These are phyloP conservation scores for Cheilosia pagana DNA, from an alignment of 2,888 invertebrate genomes.

Conservation along the genomic window DNA sequence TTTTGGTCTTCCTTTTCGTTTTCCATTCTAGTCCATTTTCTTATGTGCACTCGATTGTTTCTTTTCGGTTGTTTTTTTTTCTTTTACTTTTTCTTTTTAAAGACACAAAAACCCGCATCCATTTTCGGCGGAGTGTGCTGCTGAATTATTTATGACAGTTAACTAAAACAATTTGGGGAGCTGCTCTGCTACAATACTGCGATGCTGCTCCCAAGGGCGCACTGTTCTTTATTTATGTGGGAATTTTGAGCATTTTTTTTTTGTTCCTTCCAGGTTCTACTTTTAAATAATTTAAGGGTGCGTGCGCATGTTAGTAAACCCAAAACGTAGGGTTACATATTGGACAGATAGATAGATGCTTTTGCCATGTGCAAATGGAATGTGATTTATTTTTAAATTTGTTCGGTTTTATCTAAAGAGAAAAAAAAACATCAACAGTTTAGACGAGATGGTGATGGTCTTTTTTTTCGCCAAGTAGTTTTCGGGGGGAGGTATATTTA, in stretches of 20 bases:
- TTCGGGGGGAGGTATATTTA: constrained; percentile 34
- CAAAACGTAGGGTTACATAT: not conserved
- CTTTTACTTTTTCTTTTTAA: constrained; percentile 3
- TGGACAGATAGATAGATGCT: constrained; percentile 22
- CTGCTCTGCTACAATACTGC: constrained; percentile 19
- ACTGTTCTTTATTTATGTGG: constrained; percentile 63
- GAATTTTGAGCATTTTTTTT: constrained; percentile 26
- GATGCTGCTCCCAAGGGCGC: constrained; percentile 50
- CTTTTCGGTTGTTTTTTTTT: constrained; percentile 5
- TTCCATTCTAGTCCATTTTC: constrained; percentile 18
- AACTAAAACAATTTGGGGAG: constrained; percentile 60
- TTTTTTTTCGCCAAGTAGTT: constrained; percentile 49
- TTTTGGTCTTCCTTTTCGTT: constrained; percentile 50
- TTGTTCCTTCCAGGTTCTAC: constrained; percentile 14
- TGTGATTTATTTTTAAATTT: constrained; percentile 69
- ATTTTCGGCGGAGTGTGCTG: constrained; percentile 43
- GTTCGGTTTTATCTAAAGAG: constrained; percentile 30
- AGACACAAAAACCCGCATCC: constrained; percentile 34
- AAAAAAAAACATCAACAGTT: constrained; percentile 59
- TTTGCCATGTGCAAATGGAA: constrained; percentile 60
- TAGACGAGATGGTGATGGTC: constrained; percentile 5
- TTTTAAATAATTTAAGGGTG: constrained; percentile 68
- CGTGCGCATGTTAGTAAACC: constrained; percentile 63
- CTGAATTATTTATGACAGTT: constrained; percentile 72
- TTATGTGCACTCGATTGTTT: constrained; percentile 27